Base-by-base conservation (phyloP, 2,113 vertebrate genomes). In the Nycticryphes semicollaris region DNA sequence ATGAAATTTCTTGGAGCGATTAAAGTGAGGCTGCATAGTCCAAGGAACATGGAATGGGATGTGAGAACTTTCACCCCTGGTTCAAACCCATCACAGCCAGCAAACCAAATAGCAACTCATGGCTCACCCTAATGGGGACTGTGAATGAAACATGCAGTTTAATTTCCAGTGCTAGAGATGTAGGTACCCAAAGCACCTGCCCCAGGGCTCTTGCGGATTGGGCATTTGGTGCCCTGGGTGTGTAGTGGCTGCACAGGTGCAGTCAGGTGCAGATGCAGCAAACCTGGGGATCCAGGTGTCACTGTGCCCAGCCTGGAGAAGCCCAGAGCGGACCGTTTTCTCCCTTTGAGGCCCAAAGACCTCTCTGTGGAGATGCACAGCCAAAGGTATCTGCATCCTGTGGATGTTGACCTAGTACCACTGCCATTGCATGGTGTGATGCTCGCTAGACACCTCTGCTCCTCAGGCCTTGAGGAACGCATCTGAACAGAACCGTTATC, bases 31-130 rank as follows among this genome's bases (percentile, higher is more conserved):
- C 69, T 79, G 57, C 24, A 37, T 59, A 59, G 66, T 59, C 53
- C 4, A 10, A 64, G 45, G 15, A 45, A 75, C 31, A 22, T 78
- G 69, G 60, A 92, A 89, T 5, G n/a, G 88, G 59, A 80, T 91
- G 82, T 53, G 77, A 72, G 83, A 90, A 10, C 12, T 89, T 91
- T 89, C 85, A 87, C 88, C 72, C 84, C 70, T 95, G 57, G 54
- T 70, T 96, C 74, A 84, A 87, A 67, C 43, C 23, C 41, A 2
- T 37, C 10, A 14, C 59, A 78, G 20, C 12, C 70, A 78, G 41
- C 37, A 82, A 95, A 41, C 20, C 17, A 59, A 31, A 7, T 0
- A 63, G 19, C 64, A 53, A 30, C 70, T 84, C 69, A 48, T 50
- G 43, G n/a, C 33, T 93, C 51, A 25, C 13, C 23, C 33, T 33